A percentile compares a stretch with the other conserved stretches of the same genome.
These are phyloP conservation scores for Hormaphis cornu DNA, from an alignment of 1,140 invertebrate genomes.

Conservation along the genomic window DNA sequence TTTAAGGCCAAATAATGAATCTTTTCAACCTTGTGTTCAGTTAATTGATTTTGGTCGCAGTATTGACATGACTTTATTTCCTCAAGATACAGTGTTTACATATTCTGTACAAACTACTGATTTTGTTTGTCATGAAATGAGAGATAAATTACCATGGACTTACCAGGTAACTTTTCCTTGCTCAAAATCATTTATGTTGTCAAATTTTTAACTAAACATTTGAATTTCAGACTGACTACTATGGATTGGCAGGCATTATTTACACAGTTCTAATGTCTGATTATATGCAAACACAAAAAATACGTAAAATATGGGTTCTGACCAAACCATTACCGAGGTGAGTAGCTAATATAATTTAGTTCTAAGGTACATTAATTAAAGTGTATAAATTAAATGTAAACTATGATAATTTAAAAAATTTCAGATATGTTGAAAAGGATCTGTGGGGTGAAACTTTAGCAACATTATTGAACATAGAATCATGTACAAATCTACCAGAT, in stretches of 20 bases:
- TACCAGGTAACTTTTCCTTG: constrained; percentile 67
- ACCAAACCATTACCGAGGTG: constrained; percentile 57
- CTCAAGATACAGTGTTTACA: constrained; percentile 66
- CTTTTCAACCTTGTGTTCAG: constrained; percentile 52
- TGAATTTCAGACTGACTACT: constrained; percentile 61
- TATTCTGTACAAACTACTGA: constrained; percentile 61
- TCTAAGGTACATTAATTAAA: background rate
- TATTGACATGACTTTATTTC: constrained; percentile 80
- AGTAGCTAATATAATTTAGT: constrained; percentile 12
- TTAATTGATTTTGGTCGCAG: constrained; percentile 80
- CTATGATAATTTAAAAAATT: constrained; percentile 12
- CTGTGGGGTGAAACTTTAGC: constrained; percentile 58
- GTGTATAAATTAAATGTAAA: constrained; percentile 24
- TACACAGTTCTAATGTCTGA: constrained; percentile 76
- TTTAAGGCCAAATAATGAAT: constrained; percentile 3
- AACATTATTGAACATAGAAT: constrained; percentile 57
- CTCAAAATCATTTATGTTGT: constrained; percentile 6
- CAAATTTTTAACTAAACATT: background rate
- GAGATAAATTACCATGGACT: constrained; percentile 75
- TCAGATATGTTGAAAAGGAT: constrained; percentile 54
- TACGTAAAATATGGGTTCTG: constrained; percentile 56
- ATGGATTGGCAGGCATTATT: constrained; percentile 74
- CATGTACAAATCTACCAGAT: constrained; percentile 56
- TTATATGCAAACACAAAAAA: constrained; percentile 72
- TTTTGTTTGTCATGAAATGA: constrained; percentile 80